Evolutionary conservation across 2,888 invertebrate genomes (phyloP), one percentile per base, ranked within the genome.

Genomic region (Brachyopa scutellaris): DNA sequence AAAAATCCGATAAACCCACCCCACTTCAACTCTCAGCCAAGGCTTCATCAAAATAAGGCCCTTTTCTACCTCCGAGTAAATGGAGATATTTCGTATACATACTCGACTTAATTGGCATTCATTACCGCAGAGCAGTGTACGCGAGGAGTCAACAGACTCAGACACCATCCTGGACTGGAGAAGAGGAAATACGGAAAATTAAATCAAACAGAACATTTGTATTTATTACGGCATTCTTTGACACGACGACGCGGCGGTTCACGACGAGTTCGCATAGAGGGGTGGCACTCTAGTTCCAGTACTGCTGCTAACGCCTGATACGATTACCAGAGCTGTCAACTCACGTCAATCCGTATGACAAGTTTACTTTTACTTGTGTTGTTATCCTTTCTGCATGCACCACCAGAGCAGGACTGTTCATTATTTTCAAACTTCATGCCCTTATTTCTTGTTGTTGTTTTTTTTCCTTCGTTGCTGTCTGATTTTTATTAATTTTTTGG

Each of bases 21-120:
- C 76, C 45, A 55, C 42, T 23, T 6, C 26, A 36, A 29, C 9
- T 19, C 19, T 29, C 17, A 7, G 13, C 33, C 11, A 29, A 57
- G n/a, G 57, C 42, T 42, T 29, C 40, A 7, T 17, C 42, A 21
- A 38, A 36, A 72, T 31, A 26, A 45, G 33, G 13, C 31, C 21
- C 36, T 29, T 6, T 2, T 9, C 51, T 4, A 5, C 15, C 15
- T 26, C 26, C 2, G 29, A 49, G 21, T 5, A 38, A 42, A 42
- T 40, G 38, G 13, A 62, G 62, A 47, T 62, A 64, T 66, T 72
- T 59, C 59, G 36, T 59, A 36, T 67, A 61, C 45, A 36, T 67
- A 61, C 45, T 80, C 69, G 69, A 51, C 49, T 80, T 80, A 80
- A 80, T 74, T 80, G 80, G 80, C 80, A 80, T 74, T 79, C 74